Percentiles rank a stretch among this genome's conserved stretches.
phyloP scores from a whole-genome alignment of 2,113 vertebrate genomes.

The Seriola quinqueradiata region DNA sequence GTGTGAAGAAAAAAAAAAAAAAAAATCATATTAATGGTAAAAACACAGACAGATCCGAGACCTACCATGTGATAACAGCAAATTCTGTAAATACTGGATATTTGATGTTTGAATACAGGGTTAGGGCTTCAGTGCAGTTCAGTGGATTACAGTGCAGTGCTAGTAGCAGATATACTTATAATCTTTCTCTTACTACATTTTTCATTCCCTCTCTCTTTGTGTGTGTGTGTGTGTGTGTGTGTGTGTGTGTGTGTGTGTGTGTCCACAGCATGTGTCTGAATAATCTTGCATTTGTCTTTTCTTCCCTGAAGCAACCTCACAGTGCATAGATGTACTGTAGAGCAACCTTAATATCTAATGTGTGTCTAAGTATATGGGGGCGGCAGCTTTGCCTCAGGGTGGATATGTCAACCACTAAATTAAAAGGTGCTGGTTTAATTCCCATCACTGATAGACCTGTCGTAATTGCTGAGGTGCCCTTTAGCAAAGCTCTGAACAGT shows the following conservation, averaged over 20 bases:
- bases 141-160: conserved; percentile 13
- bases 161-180: conserved; percentile 27
- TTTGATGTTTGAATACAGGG: not conserved
- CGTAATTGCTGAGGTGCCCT: conserved; percentile 4
- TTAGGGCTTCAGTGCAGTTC: not conserved
- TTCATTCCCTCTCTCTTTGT: not conserved
- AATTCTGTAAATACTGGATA: not conserved
- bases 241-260: conserved; percentile 5
- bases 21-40: no score
- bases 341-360: conserved; percentile 32
- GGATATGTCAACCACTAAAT: conserved; percentile 8
- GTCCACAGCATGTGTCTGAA: conserved; percentile 47
- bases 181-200: conserved; percentile 36
- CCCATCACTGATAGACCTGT: conserved; percentile 15
- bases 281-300: conserved; percentile 39
- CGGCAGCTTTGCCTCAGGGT: not conserved
- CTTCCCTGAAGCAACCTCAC: conserved; percentile 38
- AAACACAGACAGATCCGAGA: not conserved
- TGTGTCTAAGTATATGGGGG: conserved; percentile 30
- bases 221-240: not conserved
- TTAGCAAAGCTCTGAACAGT: conserved; percentile 14
- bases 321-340: conserved; percentile 12
- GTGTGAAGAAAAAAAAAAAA: not conserved
- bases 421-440: conserved; percentile 48
- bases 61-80: not conserved